Evolutionary conservation across 1,140 invertebrate species (phyloP).

Genomic region (Lasaia peninsularis): DNA sequence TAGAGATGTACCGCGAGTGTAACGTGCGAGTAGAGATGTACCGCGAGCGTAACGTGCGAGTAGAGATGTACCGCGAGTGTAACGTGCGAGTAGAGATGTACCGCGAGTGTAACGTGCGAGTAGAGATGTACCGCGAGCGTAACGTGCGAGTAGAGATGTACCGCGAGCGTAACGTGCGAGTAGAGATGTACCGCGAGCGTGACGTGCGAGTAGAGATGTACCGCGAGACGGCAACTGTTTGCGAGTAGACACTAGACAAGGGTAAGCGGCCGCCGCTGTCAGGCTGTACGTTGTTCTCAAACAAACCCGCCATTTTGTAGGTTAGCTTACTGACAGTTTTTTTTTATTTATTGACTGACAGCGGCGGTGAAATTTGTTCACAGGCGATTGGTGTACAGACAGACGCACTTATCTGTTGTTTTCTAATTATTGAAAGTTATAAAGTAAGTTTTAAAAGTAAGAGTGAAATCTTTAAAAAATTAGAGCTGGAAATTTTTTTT

Average conservation of each 20-base stretch:
- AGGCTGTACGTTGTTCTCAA: conserved; percentile 24
- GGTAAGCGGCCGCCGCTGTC: conserved; percentile 40
- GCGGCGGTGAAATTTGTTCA: conserved; percentile 20
- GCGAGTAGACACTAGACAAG: conserved; percentile 45
- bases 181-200: conserved; percentile 19
- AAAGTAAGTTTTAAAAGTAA: no score
- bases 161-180: conserved; percentile 21
- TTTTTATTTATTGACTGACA: conserved; percentile 23
- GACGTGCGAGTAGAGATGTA: conserved; percentile 26
- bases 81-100: no score
- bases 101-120: no score
- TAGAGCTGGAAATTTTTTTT: no score
- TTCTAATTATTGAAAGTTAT: no score
- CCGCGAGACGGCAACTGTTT: conserved; percentile 33
- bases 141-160: background rate
- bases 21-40: no score
- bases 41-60: no score
- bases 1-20: no score
- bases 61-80: no score
- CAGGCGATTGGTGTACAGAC: conserved; percentile 15
- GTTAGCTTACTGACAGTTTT: background rate
- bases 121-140: background rate
- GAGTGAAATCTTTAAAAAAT: no score
- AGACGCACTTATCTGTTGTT: background rate
- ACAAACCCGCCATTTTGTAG: conserved; percentile 20